Base-by-base conservation (phyloP, 2,888 invertebrate species). In the Tuberolachnus salignus region DNA sequence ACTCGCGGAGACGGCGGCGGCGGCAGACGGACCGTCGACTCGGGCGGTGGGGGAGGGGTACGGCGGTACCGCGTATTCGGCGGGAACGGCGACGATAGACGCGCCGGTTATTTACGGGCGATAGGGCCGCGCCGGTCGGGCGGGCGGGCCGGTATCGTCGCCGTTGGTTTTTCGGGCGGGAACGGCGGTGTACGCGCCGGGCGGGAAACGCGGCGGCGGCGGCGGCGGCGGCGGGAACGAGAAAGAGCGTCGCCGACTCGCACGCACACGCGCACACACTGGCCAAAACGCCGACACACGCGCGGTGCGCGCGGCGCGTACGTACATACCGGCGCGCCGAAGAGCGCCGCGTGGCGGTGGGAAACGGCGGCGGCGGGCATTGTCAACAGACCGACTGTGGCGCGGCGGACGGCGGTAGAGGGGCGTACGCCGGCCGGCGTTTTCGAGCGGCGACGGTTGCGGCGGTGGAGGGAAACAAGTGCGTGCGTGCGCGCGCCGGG, bases 361-460 rank as follows among this genome's bases (percentile, higher is more conserved):
- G 70, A 42, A 14, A 21, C 42, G 63, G 42, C 42, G 63, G 42
- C 26, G 74, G 55, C 26, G 57, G 16, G 67, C 67, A 78, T 64
- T 64, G 67, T 78, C 67, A 59, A 67, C 78, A 49, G 75, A 46
- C 66, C 1, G 74, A 9, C 16, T n/a, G 11, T 6, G 55, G 9
- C 51, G 46, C 11, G 19, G 0, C 21, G 69, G 34, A 34, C 0
- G 67, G 44, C 11, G 59, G 19, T 9, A 34, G 11, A 9, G 55
- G 23, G 55, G 26, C 14, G 59, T n/a, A 69, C 23, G 78, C 78
- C 78, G 78, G 78, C 78, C 78, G 78, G 78, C 78, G 57, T 78
- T 78, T 64, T 69, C 1, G 16, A 10, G 19, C 75, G 66, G 46
- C 64, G 44, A 57, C 46, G 46, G n/a, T n/a, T n/a, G n/a, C n/a